phyloP scores from a whole-genome alignment of 1,140 invertebrate species.

The Meloidogyne hapla region DNA sequence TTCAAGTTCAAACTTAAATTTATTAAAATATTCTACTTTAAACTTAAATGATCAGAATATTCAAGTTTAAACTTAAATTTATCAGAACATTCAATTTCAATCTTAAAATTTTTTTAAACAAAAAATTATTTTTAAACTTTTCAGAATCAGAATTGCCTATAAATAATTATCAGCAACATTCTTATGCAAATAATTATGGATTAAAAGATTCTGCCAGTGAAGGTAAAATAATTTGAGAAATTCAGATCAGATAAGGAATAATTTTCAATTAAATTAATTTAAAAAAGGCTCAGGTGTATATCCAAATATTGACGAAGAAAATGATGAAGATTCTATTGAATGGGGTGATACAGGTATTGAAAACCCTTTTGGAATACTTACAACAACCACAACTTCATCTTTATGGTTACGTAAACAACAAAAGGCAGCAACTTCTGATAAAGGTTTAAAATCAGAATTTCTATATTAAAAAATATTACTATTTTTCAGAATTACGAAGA shows the following conservation, averaged over 20 bases:
- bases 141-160: slow-evolving; percentile 35
- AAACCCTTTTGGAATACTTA: slow-evolving; percentile 2
- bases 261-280: background rate
- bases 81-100: too few species aligned
- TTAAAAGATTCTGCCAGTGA: background rate
- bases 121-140: too few species aligned
- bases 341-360: slow-evolving; percentile 6
- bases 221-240: background rate
- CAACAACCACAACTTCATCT: slow-evolving; percentile 8
- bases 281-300: slow-evolving; percentile 15
- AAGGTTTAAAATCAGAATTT: background rate
- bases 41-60: too few species aligned
- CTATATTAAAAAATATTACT: slow-evolving; percentile 3
- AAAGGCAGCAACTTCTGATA: background rate
- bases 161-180: background rate
- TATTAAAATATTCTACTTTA: too few species aligned
- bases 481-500: slow-evolving; percentile 22
- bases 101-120: too few species aligned
- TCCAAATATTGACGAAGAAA: slow-evolving; percentile 20
- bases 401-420: slow-evolving; percentile 23
- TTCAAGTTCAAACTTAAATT: too few species aligned
- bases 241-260: background rate
- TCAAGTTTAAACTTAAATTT: too few species aligned
- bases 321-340: background rate
- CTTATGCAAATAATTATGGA: background rate